A percentile compares a stretch with the other conserved stretches of the same genome.
Conservation (phyloP, 2,888 invertebrate species). For the Thera britannica region DNA sequence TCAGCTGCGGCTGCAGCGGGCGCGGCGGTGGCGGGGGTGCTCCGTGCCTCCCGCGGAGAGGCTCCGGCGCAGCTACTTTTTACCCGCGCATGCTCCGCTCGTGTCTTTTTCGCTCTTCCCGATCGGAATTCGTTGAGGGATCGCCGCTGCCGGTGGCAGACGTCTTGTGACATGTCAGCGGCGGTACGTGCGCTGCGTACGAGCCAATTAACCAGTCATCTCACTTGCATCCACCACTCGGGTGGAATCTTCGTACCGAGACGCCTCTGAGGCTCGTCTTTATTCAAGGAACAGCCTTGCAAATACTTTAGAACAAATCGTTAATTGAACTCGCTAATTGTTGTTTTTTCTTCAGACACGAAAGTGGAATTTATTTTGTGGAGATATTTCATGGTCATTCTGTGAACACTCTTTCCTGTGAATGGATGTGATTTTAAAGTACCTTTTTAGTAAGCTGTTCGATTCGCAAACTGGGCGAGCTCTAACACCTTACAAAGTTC, state of each 20-base stretch:
- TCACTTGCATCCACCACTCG: conserved; percentile 61
- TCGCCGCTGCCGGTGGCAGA: conserved; percentile 83
- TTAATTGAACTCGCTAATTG: conserved; percentile 68
- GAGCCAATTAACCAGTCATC: conserved; percentile 79
- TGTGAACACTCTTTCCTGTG: conserved; percentile 39
- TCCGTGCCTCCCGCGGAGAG: conserved; percentile 72
- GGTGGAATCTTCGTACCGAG: conserved; percentile 59
- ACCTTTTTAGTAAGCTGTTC: background rate
- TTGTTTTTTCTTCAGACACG: conserved; percentile 48
- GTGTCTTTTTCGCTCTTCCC: conserved; percentile 84
- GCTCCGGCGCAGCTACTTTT: conserved; percentile 75
- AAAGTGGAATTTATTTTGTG: conserved; percentile 50
- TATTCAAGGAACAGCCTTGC: conserved; percentile 76
- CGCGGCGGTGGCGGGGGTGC: conserved; percentile 43
- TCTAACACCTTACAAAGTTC: background rate
- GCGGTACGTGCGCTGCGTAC: conserved; percentile 79
- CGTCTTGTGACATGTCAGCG: conserved; percentile 82
- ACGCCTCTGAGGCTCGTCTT: conserved; percentile 64
- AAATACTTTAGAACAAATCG: conserved; percentile 65
- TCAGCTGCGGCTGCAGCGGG: conserved; percentile 44
- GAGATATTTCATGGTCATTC: conserved; percentile 42
- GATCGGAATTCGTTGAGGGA: conserved; percentile 82
- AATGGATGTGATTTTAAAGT: conserved; percentile 30
- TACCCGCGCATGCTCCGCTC: conserved; percentile 77
- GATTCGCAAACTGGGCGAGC: background rate